A percentile compares a stretch with the other conserved stretches of the same genome.
phyloP scores from a whole-genome alignment of 2,888 invertebrate genomes.

The Uloborus plumipes region DNA sequence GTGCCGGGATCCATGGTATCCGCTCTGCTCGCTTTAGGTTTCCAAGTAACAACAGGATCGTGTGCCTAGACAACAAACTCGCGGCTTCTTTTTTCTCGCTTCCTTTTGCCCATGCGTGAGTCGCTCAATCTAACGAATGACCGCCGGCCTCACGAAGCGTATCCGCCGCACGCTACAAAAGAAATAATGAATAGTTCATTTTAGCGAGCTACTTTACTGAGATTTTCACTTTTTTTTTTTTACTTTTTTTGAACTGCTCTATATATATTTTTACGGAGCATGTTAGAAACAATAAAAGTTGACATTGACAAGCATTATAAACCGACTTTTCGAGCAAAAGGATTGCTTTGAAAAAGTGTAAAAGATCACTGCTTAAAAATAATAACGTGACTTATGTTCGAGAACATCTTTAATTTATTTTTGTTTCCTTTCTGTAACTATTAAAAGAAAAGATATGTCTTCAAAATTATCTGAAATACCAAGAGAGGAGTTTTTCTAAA shows the following conservation, averaged over 20 bases:
- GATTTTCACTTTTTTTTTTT: conserved; percentile 38
- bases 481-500: too few relatives aligned
- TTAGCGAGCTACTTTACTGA: conserved; percentile 22
- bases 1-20: conserved; percentile 39
- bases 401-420: too few relatives aligned
- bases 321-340: background rate
- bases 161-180: conserved; percentile 61
- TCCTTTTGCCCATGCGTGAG: conserved; percentile 60
- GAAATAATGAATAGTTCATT: conserved; percentile 59
- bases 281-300: conserved; percentile 41
- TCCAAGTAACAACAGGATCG: conserved; percentile 56
- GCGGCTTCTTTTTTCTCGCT: conserved; percentile 53
- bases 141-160: conserved; percentile 49
- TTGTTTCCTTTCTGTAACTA: too few relatives aligned
- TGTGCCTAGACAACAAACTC: conserved; percentile 60
- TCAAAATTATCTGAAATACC: too few relatives aligned
- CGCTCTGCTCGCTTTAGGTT: conserved; percentile 55
- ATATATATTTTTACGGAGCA: conserved; percentile 55
- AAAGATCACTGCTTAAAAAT: too few relatives aligned
- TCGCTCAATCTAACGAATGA: conserved; percentile 58
- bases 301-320: conserved; percentile 27
- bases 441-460: too few relatives aligned
- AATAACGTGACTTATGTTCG: too few relatives aligned
- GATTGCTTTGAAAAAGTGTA: too few relatives aligned
- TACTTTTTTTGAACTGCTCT: conserved; percentile 21